These are phyloP conservation scores for Pediacus dermestoides DNA, from an alignment of 2,888 invertebrate genomes.

Conservation along the genomic window DNA sequence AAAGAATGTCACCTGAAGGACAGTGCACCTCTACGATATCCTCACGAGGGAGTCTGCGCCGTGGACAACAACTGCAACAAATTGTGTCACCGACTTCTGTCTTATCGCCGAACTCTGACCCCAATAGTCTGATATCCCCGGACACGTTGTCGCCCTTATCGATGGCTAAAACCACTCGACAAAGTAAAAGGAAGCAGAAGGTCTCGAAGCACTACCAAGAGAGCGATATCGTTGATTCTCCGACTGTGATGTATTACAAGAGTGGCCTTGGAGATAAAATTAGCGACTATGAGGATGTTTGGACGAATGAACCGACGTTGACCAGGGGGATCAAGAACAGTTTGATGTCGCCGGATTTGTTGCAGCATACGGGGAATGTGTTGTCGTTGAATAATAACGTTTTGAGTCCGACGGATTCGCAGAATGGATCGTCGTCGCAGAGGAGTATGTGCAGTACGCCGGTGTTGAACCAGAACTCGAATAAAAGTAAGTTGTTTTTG, in stretches of 20 bases:
- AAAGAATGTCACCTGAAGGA: slow-evolving; percentile 70
- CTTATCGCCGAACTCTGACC: slow-evolving; percentile 49
- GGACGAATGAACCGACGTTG: slow-evolving; percentile 60
- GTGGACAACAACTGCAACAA: slow-evolving; percentile 43
- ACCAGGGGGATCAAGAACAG: slow-evolving; percentile 31
- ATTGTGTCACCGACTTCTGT: slow-evolving; percentile 43
- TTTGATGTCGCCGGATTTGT: slow-evolving; percentile 44
- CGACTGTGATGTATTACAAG: slow-evolving; percentile 76
- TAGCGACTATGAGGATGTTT: slow-evolving; percentile 93
- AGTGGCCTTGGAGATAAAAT: slow-evolving; percentile 88
- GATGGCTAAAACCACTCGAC: slow-evolving; percentile 54
- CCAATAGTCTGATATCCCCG: slow-evolving; percentile 48
- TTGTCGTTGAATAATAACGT: slow-evolving; percentile 57
- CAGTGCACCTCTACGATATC: slow-evolving; percentile 62
- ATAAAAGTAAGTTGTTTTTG: slow-evolving; percentile 25
- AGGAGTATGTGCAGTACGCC: slow-evolving; percentile 41
- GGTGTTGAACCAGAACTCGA: slow-evolving; percentile 35
- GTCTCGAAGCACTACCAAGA: slow-evolving; percentile 71
- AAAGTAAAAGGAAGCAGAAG: slow-evolving; percentile 54
- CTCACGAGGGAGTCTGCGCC: slow-evolving; percentile 54
- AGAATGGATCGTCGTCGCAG: slow-evolving; percentile 32
- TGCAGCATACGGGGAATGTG: slow-evolving; percentile 53
- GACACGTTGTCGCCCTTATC: slow-evolving; percentile 50
- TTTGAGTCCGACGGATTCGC: slow-evolving; percentile 46
- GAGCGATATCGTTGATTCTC: slow-evolving; percentile 81